Evolutionary conservation across 2,113 vertebrate genomes (phyloP).

Genomic region (Antigone vipio): DNA sequence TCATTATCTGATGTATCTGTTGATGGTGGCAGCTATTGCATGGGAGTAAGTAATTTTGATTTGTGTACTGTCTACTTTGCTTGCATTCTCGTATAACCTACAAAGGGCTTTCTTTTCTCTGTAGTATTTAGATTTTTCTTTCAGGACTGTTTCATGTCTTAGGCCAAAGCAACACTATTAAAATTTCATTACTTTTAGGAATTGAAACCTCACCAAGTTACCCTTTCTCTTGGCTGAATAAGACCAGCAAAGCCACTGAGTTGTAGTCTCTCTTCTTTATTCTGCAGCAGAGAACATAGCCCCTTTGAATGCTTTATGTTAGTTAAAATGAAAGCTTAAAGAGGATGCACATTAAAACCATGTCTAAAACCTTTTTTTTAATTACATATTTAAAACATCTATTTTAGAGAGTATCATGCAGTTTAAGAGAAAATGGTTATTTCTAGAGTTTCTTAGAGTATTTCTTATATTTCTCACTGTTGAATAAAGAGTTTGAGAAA

Average conservation of each 20-base stretch:
- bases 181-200: background rate
- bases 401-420: background rate
- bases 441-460: background rate
- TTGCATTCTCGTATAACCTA: background rate
- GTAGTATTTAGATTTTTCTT: background rate
- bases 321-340: background rate
- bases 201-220: background rate
- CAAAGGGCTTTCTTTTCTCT: background rate
- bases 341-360: background rate
- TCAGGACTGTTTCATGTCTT: background rate
- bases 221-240: background rate
- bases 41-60: constrained; percentile 85
- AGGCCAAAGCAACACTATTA: background rate
- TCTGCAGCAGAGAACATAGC: background rate
- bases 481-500: background rate
- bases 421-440: background rate
- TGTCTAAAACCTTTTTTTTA: background rate
- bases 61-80: background rate
- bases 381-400: background rate
- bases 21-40: constrained; percentile 92
- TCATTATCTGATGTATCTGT: constrained; percentile 93
- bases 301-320: background rate
- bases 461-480: background rate
- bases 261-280: background rate
- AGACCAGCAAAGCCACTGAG: background rate